Evolutionary conservation across 2,113 vertebrate species (phyloP), one percentile per base, ranked within the genome.

Genomic region (Pelodiscus sinensis): DNA sequence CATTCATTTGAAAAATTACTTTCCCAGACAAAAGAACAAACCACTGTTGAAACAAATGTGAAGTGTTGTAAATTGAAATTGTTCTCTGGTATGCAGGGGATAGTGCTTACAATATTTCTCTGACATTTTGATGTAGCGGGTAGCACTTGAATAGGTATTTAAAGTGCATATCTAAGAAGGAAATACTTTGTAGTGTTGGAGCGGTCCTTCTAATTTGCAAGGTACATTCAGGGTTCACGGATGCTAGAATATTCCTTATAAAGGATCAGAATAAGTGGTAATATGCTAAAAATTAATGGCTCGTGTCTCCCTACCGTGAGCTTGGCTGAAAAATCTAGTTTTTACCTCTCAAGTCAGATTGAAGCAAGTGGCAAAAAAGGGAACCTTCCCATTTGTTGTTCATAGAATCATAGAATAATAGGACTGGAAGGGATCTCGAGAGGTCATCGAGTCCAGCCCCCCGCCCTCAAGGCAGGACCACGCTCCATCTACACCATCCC

Each of bases 21-120:
- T 97, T 97, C 85, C 96, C 97, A 97, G 96, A 96, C 96, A 96
- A 95, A 96, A 92, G 96, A 95, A 68, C 62, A 90, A 92, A 90
- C 91, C 78, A 84, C 65, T 83, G 38, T 93, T 87, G 77, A 78
- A 91, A 73, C 52, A 27, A 81, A 75, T 15, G 82, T 31, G 86
- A 82, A 0, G 58, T 27, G 81, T 2, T 27, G 81, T 2, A 2
- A 87, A 91, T 92, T 90, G 96, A 87, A 94, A 96, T 92, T 80
- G 92, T 92, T 94, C 93, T 71, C 83, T 89, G 94, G 94, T 92
- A 90, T 77, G 97, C 92, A 89, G 96, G 89, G 92, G 94, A 79
- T 91, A 52, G 84, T 88, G 96, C 84, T 77, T 92, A 73, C 19
- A 85, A 85, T 35, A 94, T 92, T 94, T 94, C 38, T 55, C 79